A percentile compares a stretch with the other conserved stretches of the same genome.
These are phyloP conservation scores for Julus scandinavius DNA, from an alignment of 2,888 invertebrate genomes.

Conservation along the genomic window DNA sequence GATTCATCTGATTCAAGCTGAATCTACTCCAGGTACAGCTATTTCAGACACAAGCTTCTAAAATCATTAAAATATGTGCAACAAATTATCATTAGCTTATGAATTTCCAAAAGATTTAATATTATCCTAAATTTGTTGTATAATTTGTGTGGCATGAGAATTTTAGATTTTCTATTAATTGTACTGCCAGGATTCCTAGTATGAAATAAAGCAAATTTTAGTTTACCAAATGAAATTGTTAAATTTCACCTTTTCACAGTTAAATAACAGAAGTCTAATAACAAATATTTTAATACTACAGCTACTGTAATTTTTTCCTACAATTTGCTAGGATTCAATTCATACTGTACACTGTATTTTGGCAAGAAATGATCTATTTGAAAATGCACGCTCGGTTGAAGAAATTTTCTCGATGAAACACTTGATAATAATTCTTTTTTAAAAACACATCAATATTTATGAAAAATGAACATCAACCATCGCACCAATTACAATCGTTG, in stretches of 20 bases:
- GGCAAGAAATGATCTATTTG: constrained; percentile 28
- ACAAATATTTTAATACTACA: neutral
- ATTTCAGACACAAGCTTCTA: no score
- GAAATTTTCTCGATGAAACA: neutral
- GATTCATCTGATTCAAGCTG: no score
- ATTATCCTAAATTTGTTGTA: no score
- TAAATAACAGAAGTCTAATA: neutral
- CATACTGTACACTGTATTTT: constrained; percentile 20
- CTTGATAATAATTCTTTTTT: constrained; percentile 12
- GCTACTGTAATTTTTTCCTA: neutral
- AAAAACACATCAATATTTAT: constrained; percentile 33
- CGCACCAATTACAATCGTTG: constrained; percentile 33
- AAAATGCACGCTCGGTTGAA: neutral
- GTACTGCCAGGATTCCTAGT: no score
- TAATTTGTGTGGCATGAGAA: no score
- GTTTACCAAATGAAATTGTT: no score
- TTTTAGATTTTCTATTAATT: no score
- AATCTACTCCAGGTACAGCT: no score
- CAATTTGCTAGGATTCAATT: neutral
- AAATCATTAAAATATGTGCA: no score
- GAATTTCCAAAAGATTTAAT: no score
- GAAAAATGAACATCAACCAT: constrained; percentile 20
- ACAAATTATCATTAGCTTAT: no score
- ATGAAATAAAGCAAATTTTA: no score
- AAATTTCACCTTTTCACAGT: neutral